Evolutionary conservation across 37 sponge, comb jelly and placozoan species (phyloP).

Genomic region (Corticium candelabrum): DNA sequence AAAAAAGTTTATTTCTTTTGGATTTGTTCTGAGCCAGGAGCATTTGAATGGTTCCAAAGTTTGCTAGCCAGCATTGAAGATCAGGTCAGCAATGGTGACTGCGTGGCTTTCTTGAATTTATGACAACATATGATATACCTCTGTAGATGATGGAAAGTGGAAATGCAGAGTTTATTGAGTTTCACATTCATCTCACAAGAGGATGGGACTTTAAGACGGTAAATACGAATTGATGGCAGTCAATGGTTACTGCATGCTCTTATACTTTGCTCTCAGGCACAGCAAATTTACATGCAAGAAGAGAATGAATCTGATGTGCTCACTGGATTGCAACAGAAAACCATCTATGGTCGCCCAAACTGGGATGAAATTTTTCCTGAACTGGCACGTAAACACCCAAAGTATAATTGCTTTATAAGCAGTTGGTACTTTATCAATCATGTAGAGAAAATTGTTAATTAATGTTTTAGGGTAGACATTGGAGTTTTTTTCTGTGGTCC

Average conservation of each 20-base stretch:
- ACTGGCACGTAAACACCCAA: conserved; percentile 58
- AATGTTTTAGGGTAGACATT: conserved; percentile 37
- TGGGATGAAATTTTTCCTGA: conserved; percentile 76
- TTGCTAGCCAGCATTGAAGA: conserved; percentile 58
- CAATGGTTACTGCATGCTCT: too few species aligned
- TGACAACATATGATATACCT: too few species aligned
- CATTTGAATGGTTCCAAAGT: conserved; percentile 91
- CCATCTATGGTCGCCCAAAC: conserved; percentile 83
- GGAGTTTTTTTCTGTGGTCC: conserved; percentile 99
- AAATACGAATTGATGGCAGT: too few species aligned
- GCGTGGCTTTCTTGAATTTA: too few species aligned
- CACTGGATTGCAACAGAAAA: conserved; percentile 81
- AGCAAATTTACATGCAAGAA: conserved; percentile 63
- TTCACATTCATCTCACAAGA: conserved; percentile 71
- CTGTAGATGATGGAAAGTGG: conserved; percentile 24
- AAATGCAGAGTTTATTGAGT: conserved; percentile 24
- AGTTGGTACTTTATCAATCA: too few species aligned
- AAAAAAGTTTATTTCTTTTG: conserved; percentile 95
- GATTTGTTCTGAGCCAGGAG: conserved; percentile 70
- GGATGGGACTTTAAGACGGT: conserved; percentile 62
- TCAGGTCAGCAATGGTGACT: too few species aligned
- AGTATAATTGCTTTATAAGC: too few species aligned
- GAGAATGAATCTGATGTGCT: conserved; percentile 72
- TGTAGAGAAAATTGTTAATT: too few species aligned
- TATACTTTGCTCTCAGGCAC: conserved; percentile 41